Conservation (phyloP, 2,888 invertebrate species). For the Noctuana brunneofusca region DNA sequence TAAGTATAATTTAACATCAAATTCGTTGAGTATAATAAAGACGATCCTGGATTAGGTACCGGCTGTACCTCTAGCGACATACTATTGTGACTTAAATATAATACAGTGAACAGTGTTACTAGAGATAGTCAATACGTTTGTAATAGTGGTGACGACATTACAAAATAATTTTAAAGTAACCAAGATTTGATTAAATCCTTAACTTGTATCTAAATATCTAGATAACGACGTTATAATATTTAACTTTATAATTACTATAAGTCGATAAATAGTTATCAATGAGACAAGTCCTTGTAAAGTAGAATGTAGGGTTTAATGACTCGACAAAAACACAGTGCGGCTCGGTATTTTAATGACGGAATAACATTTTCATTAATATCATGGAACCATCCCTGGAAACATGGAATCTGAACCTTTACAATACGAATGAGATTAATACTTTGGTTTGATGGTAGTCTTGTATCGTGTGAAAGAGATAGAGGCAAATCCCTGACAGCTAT, state of each 20-base stretch:
- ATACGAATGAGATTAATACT: neutral
- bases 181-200: too few relatives aligned
- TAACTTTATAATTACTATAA: too few relatives aligned
- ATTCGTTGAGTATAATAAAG: constrained; percentile 1
- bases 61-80: neutral
- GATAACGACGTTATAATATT: too few relatives aligned
- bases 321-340: neutral
- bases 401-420: neutral
- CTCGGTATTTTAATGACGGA: neutral
- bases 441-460: neutral
- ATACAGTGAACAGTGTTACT: too few relatives aligned
- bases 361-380: neutral
- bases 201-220: too few relatives aligned
- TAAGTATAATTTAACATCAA: neutral
- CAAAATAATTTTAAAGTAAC: too few relatives aligned
- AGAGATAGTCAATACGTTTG: too few relatives aligned
- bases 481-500: too few relatives aligned
- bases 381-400: neutral
- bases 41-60: neutral
- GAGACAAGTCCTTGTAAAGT: neutral
- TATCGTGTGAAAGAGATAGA: too few relatives aligned
- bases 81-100: neutral
- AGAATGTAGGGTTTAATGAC: neutral
- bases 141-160: too few relatives aligned
- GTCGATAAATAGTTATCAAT: neutral